Percentiles rank a stretch among this genome's conserved stretches.
Evolutionary conservation across 2,113 vertebrate genomes (phyloP).

Genomic region (Crotophaga sulcirostris): DNA sequence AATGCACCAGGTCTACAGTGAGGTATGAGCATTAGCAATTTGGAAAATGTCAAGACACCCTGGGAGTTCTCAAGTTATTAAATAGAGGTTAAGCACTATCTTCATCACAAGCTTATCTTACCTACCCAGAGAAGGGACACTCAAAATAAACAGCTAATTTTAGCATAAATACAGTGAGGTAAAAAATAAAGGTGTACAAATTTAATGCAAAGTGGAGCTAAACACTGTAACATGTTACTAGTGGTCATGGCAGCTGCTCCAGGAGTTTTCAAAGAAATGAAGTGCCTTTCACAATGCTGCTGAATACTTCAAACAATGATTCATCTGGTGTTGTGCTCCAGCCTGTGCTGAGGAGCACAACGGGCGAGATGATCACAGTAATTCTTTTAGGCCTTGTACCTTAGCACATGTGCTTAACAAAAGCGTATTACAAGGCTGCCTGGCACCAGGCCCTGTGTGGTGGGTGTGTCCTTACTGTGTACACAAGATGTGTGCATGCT

Average conservation of each 20-base stretch:
- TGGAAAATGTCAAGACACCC: background rate
- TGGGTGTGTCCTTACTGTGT: accelerated
- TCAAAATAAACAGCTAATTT: background rate
- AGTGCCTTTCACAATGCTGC: background rate
- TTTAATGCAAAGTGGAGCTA: background rate
- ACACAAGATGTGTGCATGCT: background rate
- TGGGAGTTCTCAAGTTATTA: background rate
- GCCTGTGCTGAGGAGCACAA: background rate
- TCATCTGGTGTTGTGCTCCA: background rate
- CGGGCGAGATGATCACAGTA: background rate
- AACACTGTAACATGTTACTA: background rate
- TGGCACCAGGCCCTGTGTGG: accelerated
- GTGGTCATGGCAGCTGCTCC: background rate
- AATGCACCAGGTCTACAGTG: background rate
- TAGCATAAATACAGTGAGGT: background rate
- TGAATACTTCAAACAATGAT: background rate
- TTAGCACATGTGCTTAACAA: accelerated
- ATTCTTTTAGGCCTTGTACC: background rate
- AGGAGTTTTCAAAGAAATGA: background rate
- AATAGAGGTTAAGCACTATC: background rate
- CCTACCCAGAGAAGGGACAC: background rate
- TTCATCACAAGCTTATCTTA: background rate
- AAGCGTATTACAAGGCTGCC: background rate
- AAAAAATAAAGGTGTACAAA: background rate
- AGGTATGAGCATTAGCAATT: background rate